Percentiles rank a stretch among this genome's conserved stretches.
These are phyloP conservation scores for Toxostoma redivivum DNA, from an alignment of 2,113 vertebrate genomes.

Conservation along the genomic window DNA sequence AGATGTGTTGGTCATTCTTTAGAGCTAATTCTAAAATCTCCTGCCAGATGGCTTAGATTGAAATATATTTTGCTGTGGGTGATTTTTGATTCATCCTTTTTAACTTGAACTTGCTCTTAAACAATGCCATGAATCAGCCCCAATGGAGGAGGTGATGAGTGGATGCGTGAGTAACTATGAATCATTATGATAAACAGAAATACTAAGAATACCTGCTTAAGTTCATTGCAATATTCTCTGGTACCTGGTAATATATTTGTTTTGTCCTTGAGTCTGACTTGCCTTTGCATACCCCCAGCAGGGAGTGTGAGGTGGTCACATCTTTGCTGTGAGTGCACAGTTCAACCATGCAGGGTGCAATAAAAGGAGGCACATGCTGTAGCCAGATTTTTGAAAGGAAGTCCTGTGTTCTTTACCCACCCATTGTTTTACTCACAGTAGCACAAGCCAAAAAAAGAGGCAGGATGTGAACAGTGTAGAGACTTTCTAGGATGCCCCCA, in stretches of 20 bases:
- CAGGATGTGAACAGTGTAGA: neutral
- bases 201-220: constrained; percentile 60
- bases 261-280: neutral
- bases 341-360: accelerated
- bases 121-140: constrained; percentile 63
- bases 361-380: neutral
- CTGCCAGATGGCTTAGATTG: constrained; percentile 48
- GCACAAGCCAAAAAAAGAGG: neutral
- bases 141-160: constrained; percentile 63
- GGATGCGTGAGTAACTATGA: constrained; percentile 60
- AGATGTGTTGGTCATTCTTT: neutral
- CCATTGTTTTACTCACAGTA: neutral
- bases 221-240: constrained; percentile 11
- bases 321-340: neutral
- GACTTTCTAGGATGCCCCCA: neutral
- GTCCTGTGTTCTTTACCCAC: neutral
- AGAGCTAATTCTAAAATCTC: constrained; percentile 33
- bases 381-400: neutral
- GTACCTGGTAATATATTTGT: neutral
- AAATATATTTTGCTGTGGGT: constrained; percentile 52
- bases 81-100: constrained; percentile 61
- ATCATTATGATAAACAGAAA: constrained; percentile 58
- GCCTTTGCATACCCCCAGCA: neutral
- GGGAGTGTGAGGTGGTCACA: neutral
- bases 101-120: constrained; percentile 47